These are phyloP conservation scores for Channa maculata DNA, from an alignment of 2,113 vertebrate genomes.

Conservation along the genomic window DNA sequence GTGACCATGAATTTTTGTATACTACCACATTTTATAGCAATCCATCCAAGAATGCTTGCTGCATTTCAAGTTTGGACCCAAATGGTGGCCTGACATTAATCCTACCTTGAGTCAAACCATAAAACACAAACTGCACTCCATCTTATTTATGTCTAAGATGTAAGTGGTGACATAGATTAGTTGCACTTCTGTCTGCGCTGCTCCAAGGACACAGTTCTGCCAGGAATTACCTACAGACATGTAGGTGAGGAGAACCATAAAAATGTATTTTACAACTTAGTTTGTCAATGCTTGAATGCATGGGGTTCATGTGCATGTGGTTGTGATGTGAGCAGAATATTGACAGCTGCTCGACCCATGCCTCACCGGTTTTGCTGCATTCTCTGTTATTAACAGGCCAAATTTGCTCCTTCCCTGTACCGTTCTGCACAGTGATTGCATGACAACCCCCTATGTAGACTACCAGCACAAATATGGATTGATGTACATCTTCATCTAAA, in stretches of 20 bases:
- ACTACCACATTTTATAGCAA: too few relatives aligned
- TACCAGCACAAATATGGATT: constrained; percentile 69
- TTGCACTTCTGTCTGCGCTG: background rate
- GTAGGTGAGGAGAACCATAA: background rate
- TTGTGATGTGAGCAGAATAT: constrained; percentile 28
- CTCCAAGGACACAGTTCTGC: background rate
- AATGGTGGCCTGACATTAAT: too few relatives aligned
- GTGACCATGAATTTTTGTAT: too few relatives aligned
- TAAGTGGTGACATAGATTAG: background rate
- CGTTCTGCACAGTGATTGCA: constrained; percentile 63
- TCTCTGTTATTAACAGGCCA: constrained; percentile 49
- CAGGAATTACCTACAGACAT: background rate
- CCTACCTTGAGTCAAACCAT: background rate
- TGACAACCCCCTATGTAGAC: constrained; percentile 60
- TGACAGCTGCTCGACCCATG: constrained; percentile 11
- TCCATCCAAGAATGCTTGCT: too few relatives aligned
- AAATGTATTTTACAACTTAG: background rate
- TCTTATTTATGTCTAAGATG: background rate
- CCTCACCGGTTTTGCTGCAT: background rate
- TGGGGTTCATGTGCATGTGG: background rate
- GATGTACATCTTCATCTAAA: constrained; percentile 57
- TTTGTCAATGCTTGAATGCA: background rate
- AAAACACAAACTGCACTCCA: background rate
- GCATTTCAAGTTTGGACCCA: too few relatives aligned
- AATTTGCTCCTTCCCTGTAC: constrained; percentile 50